Evolutionary conservation across 2,113 vertebrate genomes (phyloP).

Genomic region (Cettia cetti): DNA sequence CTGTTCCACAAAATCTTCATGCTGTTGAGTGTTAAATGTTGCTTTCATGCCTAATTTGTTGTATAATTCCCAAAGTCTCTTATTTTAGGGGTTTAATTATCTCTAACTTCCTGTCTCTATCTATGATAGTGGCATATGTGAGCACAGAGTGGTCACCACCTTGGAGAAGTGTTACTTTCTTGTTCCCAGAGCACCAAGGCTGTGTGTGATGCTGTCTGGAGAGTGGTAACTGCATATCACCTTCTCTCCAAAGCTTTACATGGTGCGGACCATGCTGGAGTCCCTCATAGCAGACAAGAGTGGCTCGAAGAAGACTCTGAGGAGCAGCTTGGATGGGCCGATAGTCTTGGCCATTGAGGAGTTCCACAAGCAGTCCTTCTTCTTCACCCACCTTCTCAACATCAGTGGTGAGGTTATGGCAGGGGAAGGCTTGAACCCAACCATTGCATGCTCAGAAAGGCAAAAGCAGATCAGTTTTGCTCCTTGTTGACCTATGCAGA

Average conservation of each 20-base stretch:
- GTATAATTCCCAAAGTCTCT: not conserved
- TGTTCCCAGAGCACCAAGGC: not conserved
- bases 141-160: not conserved
- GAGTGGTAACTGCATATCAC: not conserved
- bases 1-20: not conserved
- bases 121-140: not conserved
- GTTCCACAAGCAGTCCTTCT: constrained; percentile 98
- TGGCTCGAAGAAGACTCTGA: constrained; percentile 95
- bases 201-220: not conserved
- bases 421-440: not conserved
- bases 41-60: not conserved
- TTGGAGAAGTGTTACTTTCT: not conserved
- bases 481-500: not conserved
- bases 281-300: constrained; percentile 98
- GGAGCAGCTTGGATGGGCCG: constrained; percentile 94
- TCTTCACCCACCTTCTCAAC: constrained; percentile 97
- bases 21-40: not conserved
- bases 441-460: not conserved
- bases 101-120: not conserved
- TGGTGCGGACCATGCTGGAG: constrained; percentile 98
- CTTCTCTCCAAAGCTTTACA: constrained; percentile 85
- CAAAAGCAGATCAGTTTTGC: not conserved
- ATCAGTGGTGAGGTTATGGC: constrained; percentile 86
- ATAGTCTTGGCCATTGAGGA: constrained; percentile 97
- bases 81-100: not conserved